Base-by-base conservation (phyloP, 2,797 vertebrate genomes). In the Hemitrygon akajei region DNA sequence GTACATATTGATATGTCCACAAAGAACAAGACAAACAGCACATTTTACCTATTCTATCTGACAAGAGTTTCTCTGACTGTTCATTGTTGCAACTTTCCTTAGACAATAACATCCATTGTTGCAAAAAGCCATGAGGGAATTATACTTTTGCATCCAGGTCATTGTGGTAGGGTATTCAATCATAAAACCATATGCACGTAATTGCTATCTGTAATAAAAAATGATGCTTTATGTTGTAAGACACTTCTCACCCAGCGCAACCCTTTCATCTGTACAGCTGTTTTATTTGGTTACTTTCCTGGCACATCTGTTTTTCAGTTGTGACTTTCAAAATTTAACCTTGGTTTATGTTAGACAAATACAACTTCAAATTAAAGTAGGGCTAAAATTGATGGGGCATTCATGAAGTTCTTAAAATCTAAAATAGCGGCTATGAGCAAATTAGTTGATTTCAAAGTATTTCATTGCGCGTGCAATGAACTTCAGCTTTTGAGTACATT, bases 291-390 rank as follows among this genome's bases (percentile, higher is more conserved):
- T 11, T 77, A 12, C n/a, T 86, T 86, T 60, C 12, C 4, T 27
- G 10, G 47, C 11, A 14, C 81, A 58, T 47, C 47, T 58, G 25
- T 58, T 84, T 56, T 30, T 84, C 10, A 14, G 14, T 30, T 84
- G 56, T 84, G 40, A 84, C 12, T 11, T 58, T 25, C 58, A 30
- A 58, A 84, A 56, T 27, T 27, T 27, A 58, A 84, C 81, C 25
- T 84, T 27, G 47, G 40, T 1, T 82, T 11, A 9, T 34, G 66
- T 69, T 69, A 37, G 5, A 37, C 60, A 66, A 11, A 10, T 66
- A 34, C 16, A 89, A 63, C 58, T 66, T 89, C 37, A 89, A 86
- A 22, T 37, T 89, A 37, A 89, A 89, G n/a, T 89, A 69, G 69
- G n/a, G 18, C 34, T 66, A 69, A 89, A 89, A 37, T 89, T 69